phyloP scores from a whole-genome alignment of 2,888 invertebrate genomes.

The Aspidiotus rigidus region DNA sequence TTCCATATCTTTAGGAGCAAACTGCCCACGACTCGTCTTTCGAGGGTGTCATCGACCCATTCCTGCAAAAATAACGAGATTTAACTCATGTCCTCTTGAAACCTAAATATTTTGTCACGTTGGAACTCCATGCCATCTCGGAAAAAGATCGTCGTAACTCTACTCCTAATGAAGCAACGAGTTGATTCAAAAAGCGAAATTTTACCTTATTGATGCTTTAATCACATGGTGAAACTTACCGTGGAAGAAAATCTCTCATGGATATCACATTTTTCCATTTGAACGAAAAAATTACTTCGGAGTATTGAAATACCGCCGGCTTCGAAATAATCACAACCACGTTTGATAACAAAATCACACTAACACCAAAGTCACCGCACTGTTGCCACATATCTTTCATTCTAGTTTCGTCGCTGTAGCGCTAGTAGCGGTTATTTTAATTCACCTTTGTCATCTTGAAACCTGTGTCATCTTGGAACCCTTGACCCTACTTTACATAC shows the following conservation, averaged over 20 bases:
- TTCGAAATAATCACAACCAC: neutral
- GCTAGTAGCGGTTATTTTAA: neutral
- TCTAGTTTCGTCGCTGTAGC: neutral
- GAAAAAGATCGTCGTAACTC: neutral
- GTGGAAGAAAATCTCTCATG: neutral
- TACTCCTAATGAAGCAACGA: neutral
- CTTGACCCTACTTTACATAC: neutral
- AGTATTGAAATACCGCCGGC: neutral
- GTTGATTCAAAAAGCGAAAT: neutral
- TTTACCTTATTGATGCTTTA: neutral
- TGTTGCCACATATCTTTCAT: constrained; percentile 7
- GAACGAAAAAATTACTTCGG: neutral
- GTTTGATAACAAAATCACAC: neutral
- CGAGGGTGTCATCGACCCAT: neutral
- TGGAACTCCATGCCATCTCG: neutral
- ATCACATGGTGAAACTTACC: neutral
- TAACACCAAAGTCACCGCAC: neutral
- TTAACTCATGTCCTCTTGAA: neutral
- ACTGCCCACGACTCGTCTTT: neutral
- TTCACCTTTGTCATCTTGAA: constrained; percentile 10
- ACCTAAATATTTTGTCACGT: neutral
- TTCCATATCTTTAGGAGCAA: neutral
- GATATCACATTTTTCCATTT: neutral
- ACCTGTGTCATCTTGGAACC: constrained; percentile 14
- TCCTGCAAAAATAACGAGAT: neutral